phyloP scores from a whole-genome alignment of 2,113 vertebrate genomes.

The Cercopithecus mona region DNA sequence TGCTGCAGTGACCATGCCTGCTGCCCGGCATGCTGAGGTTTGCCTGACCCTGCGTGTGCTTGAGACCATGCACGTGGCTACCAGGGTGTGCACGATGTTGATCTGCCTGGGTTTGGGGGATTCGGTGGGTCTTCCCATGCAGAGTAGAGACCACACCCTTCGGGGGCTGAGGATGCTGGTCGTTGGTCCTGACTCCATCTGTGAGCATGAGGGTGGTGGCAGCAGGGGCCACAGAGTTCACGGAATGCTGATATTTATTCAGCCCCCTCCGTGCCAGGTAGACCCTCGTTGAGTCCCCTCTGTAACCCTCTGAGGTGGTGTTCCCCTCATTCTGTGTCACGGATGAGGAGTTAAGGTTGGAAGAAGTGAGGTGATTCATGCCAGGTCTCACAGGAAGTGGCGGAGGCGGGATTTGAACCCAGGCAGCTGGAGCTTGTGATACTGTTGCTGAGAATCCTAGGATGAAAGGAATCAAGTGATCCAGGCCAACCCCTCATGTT shows the following conservation, averaged over 20 bases:
- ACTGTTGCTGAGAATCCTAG: neutral
- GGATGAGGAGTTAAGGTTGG: neutral
- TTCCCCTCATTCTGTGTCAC: neutral
- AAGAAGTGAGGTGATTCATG: neutral
- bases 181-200: neutral
- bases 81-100: neutral
- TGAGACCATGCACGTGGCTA: neutral
- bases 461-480: neutral
- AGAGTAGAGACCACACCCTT: neutral
- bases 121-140: neutral
- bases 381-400: neutral
- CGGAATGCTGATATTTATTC: neutral
- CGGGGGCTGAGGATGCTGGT: neutral
- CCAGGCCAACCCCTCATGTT: neutral
- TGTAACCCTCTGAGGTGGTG: too few species aligned
- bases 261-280: neutral
- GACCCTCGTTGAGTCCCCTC: neutral
- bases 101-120: neutral
- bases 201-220: neutral
- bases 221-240: neutral
- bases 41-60: neutral
- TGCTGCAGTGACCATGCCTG: neutral
- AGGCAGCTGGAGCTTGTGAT: neutral
- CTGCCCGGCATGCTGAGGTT: conserved; percentile 48
- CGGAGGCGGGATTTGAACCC: neutral